Base-by-base conservation (phyloP, 2,113 vertebrate genomes). In the Nannospalax galili region DNA sequence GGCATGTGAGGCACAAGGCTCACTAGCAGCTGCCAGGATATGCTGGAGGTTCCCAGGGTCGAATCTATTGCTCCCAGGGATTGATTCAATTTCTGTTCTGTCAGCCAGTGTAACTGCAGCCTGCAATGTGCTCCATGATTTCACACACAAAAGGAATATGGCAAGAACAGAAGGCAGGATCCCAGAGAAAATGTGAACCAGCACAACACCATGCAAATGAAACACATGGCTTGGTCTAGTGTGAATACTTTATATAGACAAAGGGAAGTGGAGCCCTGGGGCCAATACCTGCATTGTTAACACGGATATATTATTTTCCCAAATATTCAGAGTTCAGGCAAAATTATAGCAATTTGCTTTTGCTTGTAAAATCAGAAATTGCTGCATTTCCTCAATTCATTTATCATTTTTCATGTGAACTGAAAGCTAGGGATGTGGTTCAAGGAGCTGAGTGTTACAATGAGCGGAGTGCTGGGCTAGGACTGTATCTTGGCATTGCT, bases 1-100 rank as follows among this genome's bases (percentile, higher is more conserved):
- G 67, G 85, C 87, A 94, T 81, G 96, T 95, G 42, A 5, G 60
- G n/a, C 82, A 87, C 28, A 78, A 95, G 91, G 24, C 96, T 19
- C 2, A 5, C 78, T 35, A 86, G 70, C 58, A 95, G 77, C 84
- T 74, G 93, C 45, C 1, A 86, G 93, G 93, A 24, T 30, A 45
- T 45, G 64, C 69, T 45, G 10, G 60, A 85, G 88, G 37, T 92
- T 96, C 84, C 94, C 86, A 96, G 91, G 74, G 95, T 97, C 97
- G 97, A 97, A 95, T 93, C 81, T 93, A 20, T 93, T 95, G 81
- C 91, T 98, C 97, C 94, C 84, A 95, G 84, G 79, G 58, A 91
- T 75, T 95, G 97, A 97, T 96, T 96, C 93, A 35, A 56, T 97
- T 92, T 96, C 81, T 97, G 58, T 91, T 97, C 97, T 96, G 88